phyloP scores from a whole-genome alignment of 2,888 invertebrate genomes.

The Drosophila affinis region DNA sequence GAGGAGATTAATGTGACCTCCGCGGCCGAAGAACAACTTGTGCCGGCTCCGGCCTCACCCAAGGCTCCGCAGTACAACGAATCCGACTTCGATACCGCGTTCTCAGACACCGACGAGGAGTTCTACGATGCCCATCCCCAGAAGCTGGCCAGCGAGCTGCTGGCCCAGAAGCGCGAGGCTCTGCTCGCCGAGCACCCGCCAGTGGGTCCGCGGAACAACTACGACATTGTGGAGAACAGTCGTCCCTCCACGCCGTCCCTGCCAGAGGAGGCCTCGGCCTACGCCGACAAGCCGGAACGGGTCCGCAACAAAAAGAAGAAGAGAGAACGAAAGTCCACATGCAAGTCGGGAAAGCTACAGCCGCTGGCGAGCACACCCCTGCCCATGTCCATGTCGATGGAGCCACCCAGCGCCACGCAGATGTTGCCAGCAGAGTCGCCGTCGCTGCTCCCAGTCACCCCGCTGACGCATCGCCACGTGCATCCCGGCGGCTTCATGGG shows the following conservation, averaged over 20 bases:
- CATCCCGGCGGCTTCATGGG: constrained; percentile 29
- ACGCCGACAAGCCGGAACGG: constrained; percentile 71
- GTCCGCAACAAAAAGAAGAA: constrained; percentile 87
- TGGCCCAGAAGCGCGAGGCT: constrained; percentile 90
- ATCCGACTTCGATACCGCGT: constrained; percentile 93
- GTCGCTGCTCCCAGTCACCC: constrained; percentile 44
- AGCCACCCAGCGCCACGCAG: constrained; percentile 30
- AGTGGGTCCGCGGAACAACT: constrained; percentile 84
- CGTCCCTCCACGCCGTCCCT: constrained; percentile 87
- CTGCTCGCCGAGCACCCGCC: constrained; percentile 86
- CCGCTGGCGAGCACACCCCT: constrained; percentile 15
- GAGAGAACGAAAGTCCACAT: constrained; percentile 86
- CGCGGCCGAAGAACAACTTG: constrained; percentile 81
- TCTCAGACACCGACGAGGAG: constrained; percentile 94
- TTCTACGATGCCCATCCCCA: constrained; percentile 94
- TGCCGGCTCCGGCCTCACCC: constrained; percentile 47
- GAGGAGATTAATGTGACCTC: constrained; percentile 55
- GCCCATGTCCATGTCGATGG: constrained; percentile 12
- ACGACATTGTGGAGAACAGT: constrained; percentile 87
- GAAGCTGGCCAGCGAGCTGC: constrained; percentile 88
- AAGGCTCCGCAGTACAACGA: constrained; percentile 88
- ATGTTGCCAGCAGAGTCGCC: constrained; percentile 49
- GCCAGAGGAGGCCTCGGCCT: constrained; percentile 82
- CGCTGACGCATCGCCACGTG: constrained; percentile 62
- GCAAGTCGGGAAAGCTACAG: constrained; percentile 56